Evolutionary conservation across 2,113 vertebrate species (phyloP).

Genomic region (Phylloscopus trochiloides): DNA sequence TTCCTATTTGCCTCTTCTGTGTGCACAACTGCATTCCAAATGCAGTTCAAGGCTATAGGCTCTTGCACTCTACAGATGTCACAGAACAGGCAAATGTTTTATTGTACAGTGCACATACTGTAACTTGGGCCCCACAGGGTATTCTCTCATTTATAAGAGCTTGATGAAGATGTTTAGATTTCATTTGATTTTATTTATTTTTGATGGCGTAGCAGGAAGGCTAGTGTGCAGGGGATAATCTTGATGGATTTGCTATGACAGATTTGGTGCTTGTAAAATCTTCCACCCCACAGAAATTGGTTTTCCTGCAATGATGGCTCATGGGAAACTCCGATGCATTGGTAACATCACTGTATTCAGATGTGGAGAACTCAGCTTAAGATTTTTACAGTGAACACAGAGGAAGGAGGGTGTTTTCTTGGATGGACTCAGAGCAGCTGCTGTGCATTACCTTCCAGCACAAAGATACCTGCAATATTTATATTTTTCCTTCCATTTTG

Average conservation of each 20-base stretch:
- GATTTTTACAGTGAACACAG: neutral
- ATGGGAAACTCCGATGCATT: neutral
- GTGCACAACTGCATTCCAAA: neutral
- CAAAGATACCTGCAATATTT: neutral
- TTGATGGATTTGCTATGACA: conserved; percentile 82
- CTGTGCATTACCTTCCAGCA: neutral
- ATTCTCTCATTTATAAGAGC: conserved; percentile 18
- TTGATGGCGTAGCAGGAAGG: neutral
- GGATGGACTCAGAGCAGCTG: neutral
- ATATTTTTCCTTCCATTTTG: neutral
- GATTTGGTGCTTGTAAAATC: conserved; percentile 74
- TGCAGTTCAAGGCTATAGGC: neutral
- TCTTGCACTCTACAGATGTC: neutral
- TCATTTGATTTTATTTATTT: conserved; percentile 55
- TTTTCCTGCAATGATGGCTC: conserved; percentile 43
- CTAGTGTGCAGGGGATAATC: neutral
- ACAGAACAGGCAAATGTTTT: conserved; percentile 9
- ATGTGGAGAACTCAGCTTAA: neutral
- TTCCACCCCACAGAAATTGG: conserved; percentile 15
- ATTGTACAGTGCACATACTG: neutral
- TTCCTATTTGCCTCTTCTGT: neutral
- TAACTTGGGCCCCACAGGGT: neutral
- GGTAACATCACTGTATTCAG: neutral
- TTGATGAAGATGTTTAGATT: conserved; percentile 47
- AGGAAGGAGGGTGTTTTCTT: neutral